Base-by-base conservation (phyloP, 2,888 invertebrate genomes). In the Adelphocoris suturalis region DNA sequence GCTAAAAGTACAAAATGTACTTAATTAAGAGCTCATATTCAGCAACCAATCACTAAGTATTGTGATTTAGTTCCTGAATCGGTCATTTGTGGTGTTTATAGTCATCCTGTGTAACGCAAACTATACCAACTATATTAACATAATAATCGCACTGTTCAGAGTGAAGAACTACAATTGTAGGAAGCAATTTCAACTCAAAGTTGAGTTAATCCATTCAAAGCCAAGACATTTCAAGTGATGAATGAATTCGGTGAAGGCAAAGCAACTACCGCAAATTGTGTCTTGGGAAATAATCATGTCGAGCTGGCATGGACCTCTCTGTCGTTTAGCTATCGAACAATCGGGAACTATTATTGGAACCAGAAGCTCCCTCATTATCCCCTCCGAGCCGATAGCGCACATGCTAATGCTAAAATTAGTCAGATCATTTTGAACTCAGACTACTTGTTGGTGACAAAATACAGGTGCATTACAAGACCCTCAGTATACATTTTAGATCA, bases 341-440 rank as follows among this genome's bases (percentile, higher is more conserved):
- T 81, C 81, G 13, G 12, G 46, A 48, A 81, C 81, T 81, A 81
- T 81, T 81, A 81, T 81, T 81, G 81, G 81, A 48, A 19, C 48
- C 48, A 47, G 48, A 12, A 46, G 81, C 12, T 13, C 48, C 81
- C 81, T 81, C 81, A 81, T 81, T 81, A 81, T 14, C 48, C 47
- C 81, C 28, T 61, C 28, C 76, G 76, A 76, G 3, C 28, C 76
- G 28, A 76, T 76, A 28, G 76, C 76, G n/a, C 76, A 76, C 76
- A 27, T 27, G 37, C 28, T 7, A 28, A 27, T 2, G 14, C 76
- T 76, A 76, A 76, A 76, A 37, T 28, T 76, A 76, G 76, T 76
- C 3, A 14, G 19, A 61, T 61, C 61, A 61, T 19, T 61, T 19
- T 61, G 61, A 61, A 61, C 19, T 61, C 16, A 19, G 61, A 16